Conservation (phyloP, 2,113 vertebrate genomes). For the Microcebus lehilahytsara region DNA sequence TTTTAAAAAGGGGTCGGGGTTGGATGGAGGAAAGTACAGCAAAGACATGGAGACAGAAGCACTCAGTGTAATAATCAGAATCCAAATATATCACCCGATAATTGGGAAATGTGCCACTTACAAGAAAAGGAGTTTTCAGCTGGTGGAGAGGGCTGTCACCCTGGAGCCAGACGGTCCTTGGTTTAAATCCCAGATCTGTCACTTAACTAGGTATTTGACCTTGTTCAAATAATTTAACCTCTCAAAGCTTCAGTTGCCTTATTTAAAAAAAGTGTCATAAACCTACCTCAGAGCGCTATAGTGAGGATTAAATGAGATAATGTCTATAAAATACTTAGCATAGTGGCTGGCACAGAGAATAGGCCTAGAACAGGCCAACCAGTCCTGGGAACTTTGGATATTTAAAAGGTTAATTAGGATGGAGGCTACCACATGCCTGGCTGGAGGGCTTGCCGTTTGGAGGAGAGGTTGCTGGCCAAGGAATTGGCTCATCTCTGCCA, state of each 20-base stretch:
- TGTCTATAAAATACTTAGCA: neutral
- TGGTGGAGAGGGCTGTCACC: neutral
- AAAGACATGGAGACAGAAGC: neutral
- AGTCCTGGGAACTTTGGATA: neutral
- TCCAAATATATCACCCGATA: neutral
- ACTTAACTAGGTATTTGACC: conserved; percentile 19
- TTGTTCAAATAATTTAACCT: conserved; percentile 42
- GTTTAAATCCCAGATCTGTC: conserved; percentile 36
- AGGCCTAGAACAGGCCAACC: neutral
- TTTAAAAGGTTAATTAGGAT: neutral
- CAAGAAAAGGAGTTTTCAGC: neutral
- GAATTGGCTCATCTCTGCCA: neutral
- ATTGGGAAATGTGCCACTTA: neutral
- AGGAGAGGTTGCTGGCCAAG: neutral
- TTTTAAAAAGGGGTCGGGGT: neutral
- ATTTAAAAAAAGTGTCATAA: neutral
- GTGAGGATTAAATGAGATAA: conserved; percentile 35
- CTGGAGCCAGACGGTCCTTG: neutral
- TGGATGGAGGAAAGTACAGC: conserved; percentile 7
- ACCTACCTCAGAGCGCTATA: neutral
- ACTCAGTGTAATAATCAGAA: neutral
- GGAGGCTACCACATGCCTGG: neutral
- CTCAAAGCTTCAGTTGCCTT: conserved; percentile 26
- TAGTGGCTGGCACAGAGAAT: neutral
- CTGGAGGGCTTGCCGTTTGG: neutral